phyloP scores from a whole-genome alignment of 2,888 invertebrate species.

The Limenitis camilla region DNA sequence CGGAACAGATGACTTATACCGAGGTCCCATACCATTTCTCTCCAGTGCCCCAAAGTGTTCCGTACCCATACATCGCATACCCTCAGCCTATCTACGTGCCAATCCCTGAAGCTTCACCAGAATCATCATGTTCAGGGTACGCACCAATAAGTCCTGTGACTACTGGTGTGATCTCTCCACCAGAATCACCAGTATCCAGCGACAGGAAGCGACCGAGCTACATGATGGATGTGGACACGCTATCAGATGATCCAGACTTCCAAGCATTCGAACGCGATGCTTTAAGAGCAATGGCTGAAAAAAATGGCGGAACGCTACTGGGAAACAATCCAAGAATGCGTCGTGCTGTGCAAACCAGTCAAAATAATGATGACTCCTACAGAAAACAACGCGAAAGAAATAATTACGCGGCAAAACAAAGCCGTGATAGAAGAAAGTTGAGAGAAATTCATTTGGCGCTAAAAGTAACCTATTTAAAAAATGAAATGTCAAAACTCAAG shows the following conservation, averaged over 20 bases:
- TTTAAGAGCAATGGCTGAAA: slow-evolving; percentile 77
- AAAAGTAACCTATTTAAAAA: slow-evolving; percentile 83
- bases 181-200: slow-evolving; percentile 25
- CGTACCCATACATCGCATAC: slow-evolving; percentile 19
- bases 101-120: slow-evolving; percentile 23
- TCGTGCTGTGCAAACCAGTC: slow-evolving; percentile 59
- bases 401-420: slow-evolving; percentile 95
- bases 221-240: slow-evolving; percentile 62
- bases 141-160: slow-evolving; percentile 16
- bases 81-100: slow-evolving; percentile 23
- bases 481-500: slow-evolving; percentile 41
- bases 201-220: slow-evolving; percentile 39
- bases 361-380: slow-evolving; percentile 83
- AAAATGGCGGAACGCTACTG: slow-evolving; percentile 73
- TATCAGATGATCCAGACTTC: slow-evolving; percentile 75
- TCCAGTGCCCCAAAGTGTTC: slow-evolving; percentile 15
- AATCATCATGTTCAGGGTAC: slow-evolving; percentile 26
- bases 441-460: slow-evolving; percentile 95
- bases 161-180: slow-evolving; percentile 26
- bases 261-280: slow-evolving; percentile 81
- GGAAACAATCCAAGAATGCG: slow-evolving; percentile 83
- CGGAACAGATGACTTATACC: slow-evolving; percentile 14
- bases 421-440: slow-evolving; percentile 89
- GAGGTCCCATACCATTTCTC: slow-evolving; percentile 14
- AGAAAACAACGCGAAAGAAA: slow-evolving; percentile 92